These are phyloP conservation scores for Elgonia sp. DNA, from an alignment of 2,888 invertebrate species.

Conservation along the genomic window DNA sequence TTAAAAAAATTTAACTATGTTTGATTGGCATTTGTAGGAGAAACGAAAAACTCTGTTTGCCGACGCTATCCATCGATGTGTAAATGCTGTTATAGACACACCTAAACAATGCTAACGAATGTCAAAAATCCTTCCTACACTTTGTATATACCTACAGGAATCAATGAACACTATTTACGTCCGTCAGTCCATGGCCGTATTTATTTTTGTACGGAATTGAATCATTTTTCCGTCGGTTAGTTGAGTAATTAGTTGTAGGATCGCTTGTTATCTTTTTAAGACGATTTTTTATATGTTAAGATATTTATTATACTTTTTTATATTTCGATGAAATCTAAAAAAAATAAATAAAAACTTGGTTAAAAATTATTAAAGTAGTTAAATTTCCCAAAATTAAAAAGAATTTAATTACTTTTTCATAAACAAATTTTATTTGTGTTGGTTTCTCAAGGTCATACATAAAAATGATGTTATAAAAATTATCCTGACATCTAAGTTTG, in stretches of 20 bases:
- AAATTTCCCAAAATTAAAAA: too few species aligned
- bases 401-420: too few species aligned
- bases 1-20: conserved; percentile 66
- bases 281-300: too few species aligned
- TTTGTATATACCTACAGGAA: conserved; percentile 44
- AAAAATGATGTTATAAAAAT: too few species aligned
- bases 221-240: conserved; percentile 44
- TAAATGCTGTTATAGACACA: conserved; percentile 65
- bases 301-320: too few species aligned
- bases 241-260: conserved; percentile 29
- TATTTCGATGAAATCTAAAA: too few species aligned
- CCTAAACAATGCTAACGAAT: conserved; percentile 64
- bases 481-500: too few species aligned
- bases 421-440: too few species aligned
- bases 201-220: conserved; percentile 38
- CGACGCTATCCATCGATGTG: conserved; percentile 56
- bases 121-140: conserved; percentile 56
- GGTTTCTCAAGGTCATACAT: too few species aligned
- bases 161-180: conserved; percentile 60
- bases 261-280: too few species aligned
- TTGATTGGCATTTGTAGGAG: conserved; percentile 70
- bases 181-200: conserved; percentile 18
- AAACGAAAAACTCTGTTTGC: conserved; percentile 68
- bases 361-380: too few species aligned
- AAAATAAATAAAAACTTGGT: too few species aligned